A percentile compares a stretch with the other conserved stretches of the same genome.
These are phyloP conservation scores for Cryptomyrus ogoouensis DNA, from an alignment of 2,113 vertebrate species.

Conservation along the genomic window DNA sequence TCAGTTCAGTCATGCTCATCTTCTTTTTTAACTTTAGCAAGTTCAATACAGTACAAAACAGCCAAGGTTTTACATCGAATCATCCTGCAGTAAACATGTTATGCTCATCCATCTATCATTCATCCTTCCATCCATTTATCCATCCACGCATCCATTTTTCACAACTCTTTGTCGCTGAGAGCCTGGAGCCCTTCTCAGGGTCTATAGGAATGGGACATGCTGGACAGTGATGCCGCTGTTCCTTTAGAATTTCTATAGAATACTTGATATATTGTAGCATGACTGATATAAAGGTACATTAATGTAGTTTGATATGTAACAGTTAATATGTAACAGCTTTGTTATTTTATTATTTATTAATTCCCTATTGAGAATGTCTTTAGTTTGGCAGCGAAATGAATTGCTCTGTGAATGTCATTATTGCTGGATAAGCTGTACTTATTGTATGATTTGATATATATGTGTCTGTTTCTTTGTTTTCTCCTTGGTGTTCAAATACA, in stretches of 20 bases:
- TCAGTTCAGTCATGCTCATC: neutral
- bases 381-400: neutral
- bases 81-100: neutral
- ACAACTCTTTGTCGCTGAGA: neutral
- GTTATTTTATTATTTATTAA: neutral
- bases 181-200: neutral
- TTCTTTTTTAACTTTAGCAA: neutral
- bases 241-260: neutral
- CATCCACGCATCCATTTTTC: neutral
- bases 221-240: neutral
- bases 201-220: neutral
- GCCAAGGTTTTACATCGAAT: neutral
- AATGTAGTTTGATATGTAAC: neutral
- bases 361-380: neutral
- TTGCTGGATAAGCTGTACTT: constrained; percentile 22
- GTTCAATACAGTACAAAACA: neutral
- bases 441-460: constrained; percentile 42
- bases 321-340: neutral
- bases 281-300: neutral
- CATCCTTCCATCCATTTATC: neutral
- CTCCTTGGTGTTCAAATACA: constrained; percentile 69
- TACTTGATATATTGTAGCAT: neutral
- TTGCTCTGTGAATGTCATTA: constrained; percentile 4
- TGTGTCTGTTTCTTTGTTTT: constrained; percentile 61
- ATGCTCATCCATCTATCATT: neutral